A percentile compares a stretch with the other conserved stretches of the same genome.
Evolutionary conservation across 2,113 vertebrate genomes (phyloP).

Genomic region (human): GRCh38 chr4:41599501-41600000

Average conservation of each 20-base stretch:
- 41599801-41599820: background rate
- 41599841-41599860: background rate
- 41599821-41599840: background rate
- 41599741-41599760: background rate
- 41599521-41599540: background rate
- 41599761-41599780: background rate
- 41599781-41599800: background rate
- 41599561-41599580: background rate
- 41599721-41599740: background rate
- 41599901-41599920: too few species aligned
- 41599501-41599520: constrained; percentile 21
- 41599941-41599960: background rate
- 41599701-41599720: background rate
- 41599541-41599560: background rate
- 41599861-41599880: background rate
- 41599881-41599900: background rate
- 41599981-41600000: background rate
- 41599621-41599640: background rate
- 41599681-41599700: background rate
- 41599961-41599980: background rate
- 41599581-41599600: background rate
- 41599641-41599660: background rate
- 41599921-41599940: background rate
- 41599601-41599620: constrained; percentile 14
- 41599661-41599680: background rate